A percentile compares a stretch with the other conserved stretches of the same genome.
Conservation (phyloP, 2,113 vertebrate species). For the Talpa occidentalis region DNA sequence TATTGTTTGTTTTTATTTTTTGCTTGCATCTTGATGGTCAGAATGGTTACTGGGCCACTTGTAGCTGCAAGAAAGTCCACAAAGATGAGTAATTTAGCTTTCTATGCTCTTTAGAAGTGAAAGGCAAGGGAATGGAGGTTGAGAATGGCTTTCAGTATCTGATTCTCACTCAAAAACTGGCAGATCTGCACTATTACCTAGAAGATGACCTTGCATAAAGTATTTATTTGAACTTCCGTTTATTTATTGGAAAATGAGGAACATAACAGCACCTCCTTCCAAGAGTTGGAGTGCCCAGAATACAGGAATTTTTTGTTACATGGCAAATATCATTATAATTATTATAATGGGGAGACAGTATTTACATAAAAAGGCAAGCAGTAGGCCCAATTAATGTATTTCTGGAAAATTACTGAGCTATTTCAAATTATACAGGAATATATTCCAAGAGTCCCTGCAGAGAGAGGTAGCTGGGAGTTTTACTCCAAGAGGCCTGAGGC, state of each 20-base stretch:
- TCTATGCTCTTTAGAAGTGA: neutral
- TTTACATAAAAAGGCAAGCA: constrained; percentile 66
- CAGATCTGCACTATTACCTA: neutral
- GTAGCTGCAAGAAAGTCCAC: neutral
- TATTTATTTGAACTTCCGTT: constrained; percentile 19
- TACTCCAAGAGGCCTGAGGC: neutral
- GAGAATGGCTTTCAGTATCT: neutral
- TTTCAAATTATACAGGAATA: constrained; percentile 57
- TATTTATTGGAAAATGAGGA: constrained; percentile 44
- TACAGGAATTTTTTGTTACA: neutral
- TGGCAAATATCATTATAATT: constrained; percentile 49
- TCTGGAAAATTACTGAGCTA: constrained; percentile 73
- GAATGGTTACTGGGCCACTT: neutral
- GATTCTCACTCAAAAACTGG: neutral
- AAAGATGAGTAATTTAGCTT: neutral
- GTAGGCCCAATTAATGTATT: constrained; percentile 7
- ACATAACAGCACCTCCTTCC: neutral
- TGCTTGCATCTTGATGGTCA: neutral
- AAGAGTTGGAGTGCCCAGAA: neutral
- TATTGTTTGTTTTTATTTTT: no score
- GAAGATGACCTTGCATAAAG: constrained; percentile 37
- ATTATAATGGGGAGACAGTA: constrained; percentile 48
- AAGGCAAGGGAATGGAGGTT: neutral
- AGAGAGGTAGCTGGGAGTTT: constrained; percentile 1
- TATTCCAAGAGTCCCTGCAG: neutral